Conservation (phyloP, 2,797 vertebrate genomes). For the Ambastaia sidthimunki region DNA sequence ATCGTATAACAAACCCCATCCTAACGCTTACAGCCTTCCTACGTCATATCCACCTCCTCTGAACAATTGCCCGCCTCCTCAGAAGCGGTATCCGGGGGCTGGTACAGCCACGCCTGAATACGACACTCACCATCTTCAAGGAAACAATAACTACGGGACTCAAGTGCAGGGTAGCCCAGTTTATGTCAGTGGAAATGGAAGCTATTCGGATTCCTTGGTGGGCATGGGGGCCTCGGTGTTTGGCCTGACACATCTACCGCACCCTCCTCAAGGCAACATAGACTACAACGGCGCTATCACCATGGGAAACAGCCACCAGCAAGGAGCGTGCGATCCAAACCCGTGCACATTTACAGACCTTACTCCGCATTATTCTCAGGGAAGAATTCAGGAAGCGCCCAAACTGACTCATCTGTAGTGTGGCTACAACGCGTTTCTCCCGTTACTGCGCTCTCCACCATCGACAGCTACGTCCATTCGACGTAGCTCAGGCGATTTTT, state of each 20-base stretch:
- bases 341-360: constrained; percentile 94
- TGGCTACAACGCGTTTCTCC: constrained; percentile 76
- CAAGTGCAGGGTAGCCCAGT: constrained; percentile 96
- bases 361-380: constrained; percentile 97
- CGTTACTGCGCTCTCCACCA: constrained; percentile 60
- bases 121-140: constrained; percentile 90
- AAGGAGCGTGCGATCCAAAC: constrained; percentile 91
- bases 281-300: constrained; percentile 93
- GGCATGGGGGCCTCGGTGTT: constrained; percentile 92
- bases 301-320: constrained; percentile 92
- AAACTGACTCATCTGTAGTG: constrained; percentile 98
- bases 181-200: constrained; percentile 86
- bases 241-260: constrained; percentile 91
- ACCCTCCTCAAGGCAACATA: constrained; percentile 88
- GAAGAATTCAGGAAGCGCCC: constrained; percentile 99
- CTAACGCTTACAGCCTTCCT: constrained; percentile 89
- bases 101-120: constrained; percentile 91
- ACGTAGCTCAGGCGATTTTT: constrained; percentile 82
- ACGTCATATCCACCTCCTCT: constrained; percentile 89
- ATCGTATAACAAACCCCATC: constrained; percentile 91
- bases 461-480: constrained; percentile 1
- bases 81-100: constrained; percentile 91
- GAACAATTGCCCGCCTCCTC: constrained; percentile 90
- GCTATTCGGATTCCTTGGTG: constrained; percentile 91
- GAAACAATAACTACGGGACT: constrained; percentile 90